phyloP scores from a whole-genome alignment of 1,140 invertebrate species.

The Gryllus bimaculatus region DNA sequence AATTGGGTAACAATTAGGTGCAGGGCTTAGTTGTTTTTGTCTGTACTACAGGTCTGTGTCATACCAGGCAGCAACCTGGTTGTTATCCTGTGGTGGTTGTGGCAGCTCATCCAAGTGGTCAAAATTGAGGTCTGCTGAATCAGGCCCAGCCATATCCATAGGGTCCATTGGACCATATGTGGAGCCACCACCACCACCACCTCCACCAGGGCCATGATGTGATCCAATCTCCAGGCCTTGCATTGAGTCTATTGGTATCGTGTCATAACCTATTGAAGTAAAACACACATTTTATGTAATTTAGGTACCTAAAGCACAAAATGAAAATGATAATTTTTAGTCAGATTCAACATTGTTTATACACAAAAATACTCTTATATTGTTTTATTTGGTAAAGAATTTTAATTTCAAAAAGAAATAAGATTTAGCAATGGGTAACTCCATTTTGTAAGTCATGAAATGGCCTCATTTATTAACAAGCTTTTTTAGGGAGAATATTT shows the following conservation, averaged over 20 bases:
- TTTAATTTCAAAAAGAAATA: too few relatives aligned
- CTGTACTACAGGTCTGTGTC: conserved; percentile 78
- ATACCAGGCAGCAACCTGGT: conserved; percentile 88
- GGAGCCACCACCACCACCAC: conserved; percentile 39
- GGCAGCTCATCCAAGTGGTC: conserved; percentile 73
- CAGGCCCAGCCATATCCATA: conserved; percentile 70
- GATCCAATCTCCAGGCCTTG: conserved; percentile 85
- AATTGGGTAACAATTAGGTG: not conserved
- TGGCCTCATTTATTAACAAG: too few relatives aligned
- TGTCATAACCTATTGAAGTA: conserved; percentile 70
- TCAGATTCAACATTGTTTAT: too few relatives aligned
- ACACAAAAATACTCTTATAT: too few relatives aligned
- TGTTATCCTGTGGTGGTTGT: conserved; percentile 75
- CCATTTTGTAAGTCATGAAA: too few relatives aligned
- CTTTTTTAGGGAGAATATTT: too few relatives aligned
- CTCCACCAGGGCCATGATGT: conserved; percentile 44
- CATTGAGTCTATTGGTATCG: conserved; percentile 94
- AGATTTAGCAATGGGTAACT: too few relatives aligned
- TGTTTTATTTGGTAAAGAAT: too few relatives aligned
- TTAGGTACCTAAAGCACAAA: too few relatives aligned
- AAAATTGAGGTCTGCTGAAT: conserved; percentile 67
- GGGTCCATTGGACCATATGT: conserved; percentile 70
- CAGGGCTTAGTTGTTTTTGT: too few relatives aligned
- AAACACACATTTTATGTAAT: not conserved
- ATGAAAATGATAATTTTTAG: too few relatives aligned